Base-by-base conservation (phyloP, 2,888 invertebrate species). In the Anagyrus pseudococci region DNA sequence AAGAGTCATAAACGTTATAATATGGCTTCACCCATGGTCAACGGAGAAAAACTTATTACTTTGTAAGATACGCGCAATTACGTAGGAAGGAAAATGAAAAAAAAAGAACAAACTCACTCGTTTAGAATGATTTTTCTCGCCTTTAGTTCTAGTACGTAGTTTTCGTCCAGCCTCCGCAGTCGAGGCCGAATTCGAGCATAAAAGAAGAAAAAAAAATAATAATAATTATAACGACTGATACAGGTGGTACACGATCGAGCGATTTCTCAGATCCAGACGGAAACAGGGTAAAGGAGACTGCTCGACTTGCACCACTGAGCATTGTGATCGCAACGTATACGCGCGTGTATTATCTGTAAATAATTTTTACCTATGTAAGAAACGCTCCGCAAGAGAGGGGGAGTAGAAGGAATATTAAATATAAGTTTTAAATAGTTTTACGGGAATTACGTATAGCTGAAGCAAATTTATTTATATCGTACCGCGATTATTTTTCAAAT, bases 251-350 rank as follows among this genome's bases (percentile, higher is more conserved):
- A 68, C 67, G 62, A 67, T 71, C 72, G 71, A 70, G 69, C 64
- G 69, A 69, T 72, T 71, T 70, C 68, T 68, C 68, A 68, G 69
- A 67, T 70, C 69, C 70, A 67, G 66, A 62, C 69, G 68, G 67
- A 68, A 69, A 71, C 72, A 72, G 72, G 71, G 72, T 72, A 72
- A 69, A 68, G 68, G 68, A 62, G 69, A 68, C 64, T 62, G 64
- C 70, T 71, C 72, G 72, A 69, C 67, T 68, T 64, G 67, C 69
- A 69, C 70, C 72, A 71, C 71, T 64, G 69, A 70, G 72, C 71
- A 78, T 78, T 80, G 80, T 80, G 79, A 80, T 80, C 76, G 77
- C 75, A 76, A 79, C 73, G 79, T 80, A 79, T 79, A 79, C 78
- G 78, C 73, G 71, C 75, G 73, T 76, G 74, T 76, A 77, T 75